A percentile compares a stretch with the other conserved stretches of the same genome.
These are phyloP conservation scores for Melieria omissa DNA, from an alignment of 2,888 invertebrate genomes.

Conservation along the genomic window DNA sequence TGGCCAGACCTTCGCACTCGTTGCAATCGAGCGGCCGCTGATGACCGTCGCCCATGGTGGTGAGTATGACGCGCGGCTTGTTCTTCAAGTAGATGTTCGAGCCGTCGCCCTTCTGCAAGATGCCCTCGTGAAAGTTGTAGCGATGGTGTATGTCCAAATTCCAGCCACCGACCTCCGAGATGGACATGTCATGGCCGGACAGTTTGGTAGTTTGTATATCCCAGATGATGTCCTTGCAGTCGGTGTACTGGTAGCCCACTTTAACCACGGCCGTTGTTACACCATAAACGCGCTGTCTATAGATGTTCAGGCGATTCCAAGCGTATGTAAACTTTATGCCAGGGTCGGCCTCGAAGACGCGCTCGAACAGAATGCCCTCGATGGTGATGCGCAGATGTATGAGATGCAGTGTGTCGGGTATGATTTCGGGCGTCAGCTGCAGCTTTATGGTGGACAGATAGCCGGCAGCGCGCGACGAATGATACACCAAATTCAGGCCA, in stretches of 20 bases:
- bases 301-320: conserved; percentile 97
- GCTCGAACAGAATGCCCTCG: conserved; percentile 93
- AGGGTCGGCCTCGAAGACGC: conserved; percentile 95
- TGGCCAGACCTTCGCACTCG: conserved; percentile 83
- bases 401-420: conserved; percentile 83
- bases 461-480: conserved; percentile 93
- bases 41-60: conserved; percentile 91
- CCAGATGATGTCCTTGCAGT: conserved; percentile 94
- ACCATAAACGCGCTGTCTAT: conserved; percentile 95
- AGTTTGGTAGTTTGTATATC: conserved; percentile 94
- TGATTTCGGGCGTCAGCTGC: conserved; percentile 86
- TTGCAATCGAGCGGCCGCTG: conserved; percentile 87
- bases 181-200: conserved; percentile 96
- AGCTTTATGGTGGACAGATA: conserved; percentile 93
- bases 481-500: conserved; percentile 94
- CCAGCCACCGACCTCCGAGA: conserved; percentile 97
- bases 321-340: conserved; percentile 96
- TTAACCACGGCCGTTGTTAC: conserved; percentile 94
- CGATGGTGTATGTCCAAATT: conserved; percentile 97
- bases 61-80: conserved; percentile 89
- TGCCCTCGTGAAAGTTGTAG: conserved; percentile 98
- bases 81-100: conserved; percentile 94
- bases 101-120: conserved; percentile 97
- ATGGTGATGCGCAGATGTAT: conserved; percentile 93
- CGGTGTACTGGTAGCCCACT: conserved; percentile 95